Percentiles rank a stretch among this genome's conserved stretches.
Evolutionary conservation across 2,888 invertebrate species (phyloP).

Genomic region (Drosophila parthenogenetica): DNA sequence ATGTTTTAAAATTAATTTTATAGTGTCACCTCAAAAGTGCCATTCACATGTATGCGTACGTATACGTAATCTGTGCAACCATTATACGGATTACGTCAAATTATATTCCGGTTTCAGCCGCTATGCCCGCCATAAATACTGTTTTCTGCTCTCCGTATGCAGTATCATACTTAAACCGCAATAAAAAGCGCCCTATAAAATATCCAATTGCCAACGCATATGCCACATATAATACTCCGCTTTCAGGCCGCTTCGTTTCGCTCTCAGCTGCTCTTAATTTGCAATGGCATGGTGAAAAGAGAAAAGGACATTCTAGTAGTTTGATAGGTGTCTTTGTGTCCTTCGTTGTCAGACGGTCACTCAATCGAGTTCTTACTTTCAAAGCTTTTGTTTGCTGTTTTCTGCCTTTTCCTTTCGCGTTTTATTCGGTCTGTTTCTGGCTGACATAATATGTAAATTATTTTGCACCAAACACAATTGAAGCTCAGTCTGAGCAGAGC

Average conservation of each 20-base stretch:
- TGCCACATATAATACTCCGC: conserved; percentile 28
- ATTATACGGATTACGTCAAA: conserved; percentile 47
- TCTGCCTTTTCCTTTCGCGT: conserved; percentile 4
- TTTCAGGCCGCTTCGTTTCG: background rate
- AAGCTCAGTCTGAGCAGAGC: background rate
- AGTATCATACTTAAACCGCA: conserved; percentile 25
- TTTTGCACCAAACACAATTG: conserved; percentile 56
- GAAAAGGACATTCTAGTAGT: conserved; percentile 42
- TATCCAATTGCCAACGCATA: conserved; percentile 46
- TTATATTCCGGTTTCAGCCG: conserved; percentile 23
- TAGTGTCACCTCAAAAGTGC: conserved; percentile 56
- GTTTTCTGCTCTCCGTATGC: conserved; percentile 3
- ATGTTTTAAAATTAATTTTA: conserved; percentile 77
- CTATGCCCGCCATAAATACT: conserved; percentile 24
- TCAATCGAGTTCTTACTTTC: conserved; percentile 26
- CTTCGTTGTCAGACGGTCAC: conserved; percentile 20
- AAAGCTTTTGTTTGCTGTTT: conserved; percentile 11
- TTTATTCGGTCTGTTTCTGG: conserved; percentile 6
- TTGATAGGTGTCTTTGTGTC: conserved; percentile 45
- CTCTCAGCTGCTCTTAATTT: conserved; percentile 1
- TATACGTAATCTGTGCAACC: conserved; percentile 49
- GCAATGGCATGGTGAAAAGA: conserved; percentile 17
- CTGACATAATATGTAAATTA: conserved; percentile 72
- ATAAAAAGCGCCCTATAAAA: conserved; percentile 46
- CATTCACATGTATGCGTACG: conserved; percentile 23